Base-by-base conservation (phyloP, 2,797 vertebrate genomes). In the Rhadinocentrus ornatus region DNA sequence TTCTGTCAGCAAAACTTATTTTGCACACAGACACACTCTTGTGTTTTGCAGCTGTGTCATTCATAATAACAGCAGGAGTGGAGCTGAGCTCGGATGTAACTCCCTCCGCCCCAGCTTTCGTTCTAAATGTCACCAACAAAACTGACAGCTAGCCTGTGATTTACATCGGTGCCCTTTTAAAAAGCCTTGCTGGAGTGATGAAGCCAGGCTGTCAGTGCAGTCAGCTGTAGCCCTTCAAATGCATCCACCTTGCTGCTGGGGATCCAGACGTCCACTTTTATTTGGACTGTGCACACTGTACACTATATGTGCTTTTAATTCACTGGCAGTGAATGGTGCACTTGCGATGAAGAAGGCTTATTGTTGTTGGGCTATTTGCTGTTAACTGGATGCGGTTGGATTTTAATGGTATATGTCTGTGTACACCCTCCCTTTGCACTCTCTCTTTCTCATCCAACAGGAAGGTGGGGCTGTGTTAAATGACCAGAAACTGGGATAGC, bases 81-180 rank as follows among this genome's bases (percentile, higher is more conserved):
- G 67, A 57, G 71, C 62, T 65, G 74, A 80, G 81, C 74, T 63
- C 65, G 37, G 79, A 62, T 39, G 18, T 39, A 55, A 59, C 70
- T 68, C 62, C 70, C 74, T 69, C 65, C 56, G 58, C 69, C 74
- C 54, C 64, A 76, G 70, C 81, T 78, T 82, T 74, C 39, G 80
- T 83, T 88, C 55, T 82, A 89, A 92, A 89, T 90, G 89, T 88
- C 90, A 86, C 85, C 81, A 81, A 72, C 82, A 82, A 82, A 86
- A 86, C 77, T 80, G 81, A 90, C 86, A 80, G 76, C 66, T 34
- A 10, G 57, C 31, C 64, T 60, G 75, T 89, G 87, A 91, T 91
- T 87, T 91, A 91, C 77, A 79, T 86, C 18, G 41, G 24, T 89
- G 89, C 82, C 86, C 92, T 94, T 93, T 91, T 83, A 79, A 85